These are phyloP conservation scores for Meda fulgida DNA, from an alignment of 2,797 vertebrate genomes.

Conservation along the genomic window DNA sequence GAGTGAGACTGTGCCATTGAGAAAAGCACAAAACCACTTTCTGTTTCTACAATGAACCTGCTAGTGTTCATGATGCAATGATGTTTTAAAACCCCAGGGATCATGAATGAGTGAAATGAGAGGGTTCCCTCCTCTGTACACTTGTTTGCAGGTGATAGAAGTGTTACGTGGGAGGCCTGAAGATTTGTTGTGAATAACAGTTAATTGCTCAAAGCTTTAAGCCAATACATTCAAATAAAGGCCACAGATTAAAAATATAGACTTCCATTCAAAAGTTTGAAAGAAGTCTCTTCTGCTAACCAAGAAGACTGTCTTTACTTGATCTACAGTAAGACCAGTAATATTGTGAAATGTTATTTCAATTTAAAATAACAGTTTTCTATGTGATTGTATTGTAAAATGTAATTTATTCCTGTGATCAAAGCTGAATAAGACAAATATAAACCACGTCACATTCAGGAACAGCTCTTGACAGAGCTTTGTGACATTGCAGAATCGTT, in stretches of 20 bases:
- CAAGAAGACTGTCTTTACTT: not conserved
- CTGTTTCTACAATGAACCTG: not conserved
- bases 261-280: not conserved
- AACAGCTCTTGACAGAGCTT: not conserved
- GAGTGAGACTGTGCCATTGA: not conserved
- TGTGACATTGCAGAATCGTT: not conserved
- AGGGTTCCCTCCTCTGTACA: not conserved
- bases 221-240: not conserved
- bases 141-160: not conserved
- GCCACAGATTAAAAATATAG: not conserved
- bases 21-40: not conserved
- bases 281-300: not conserved
- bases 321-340: not conserved
- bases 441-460: not conserved
- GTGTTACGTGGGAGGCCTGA: not conserved
- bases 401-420: not conserved
- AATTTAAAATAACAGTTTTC: not conserved
- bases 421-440: not conserved
- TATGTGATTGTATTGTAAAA: too few species aligned
- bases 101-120: not conserved
- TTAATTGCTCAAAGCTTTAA: not conserved
- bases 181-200: not conserved
- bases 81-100: too few species aligned
- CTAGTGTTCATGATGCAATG: not conserved
- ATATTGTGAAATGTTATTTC: not conserved